Conservation (phyloP, 2,113 vertebrate genomes). For the Xiphophorus couchianus region DNA sequence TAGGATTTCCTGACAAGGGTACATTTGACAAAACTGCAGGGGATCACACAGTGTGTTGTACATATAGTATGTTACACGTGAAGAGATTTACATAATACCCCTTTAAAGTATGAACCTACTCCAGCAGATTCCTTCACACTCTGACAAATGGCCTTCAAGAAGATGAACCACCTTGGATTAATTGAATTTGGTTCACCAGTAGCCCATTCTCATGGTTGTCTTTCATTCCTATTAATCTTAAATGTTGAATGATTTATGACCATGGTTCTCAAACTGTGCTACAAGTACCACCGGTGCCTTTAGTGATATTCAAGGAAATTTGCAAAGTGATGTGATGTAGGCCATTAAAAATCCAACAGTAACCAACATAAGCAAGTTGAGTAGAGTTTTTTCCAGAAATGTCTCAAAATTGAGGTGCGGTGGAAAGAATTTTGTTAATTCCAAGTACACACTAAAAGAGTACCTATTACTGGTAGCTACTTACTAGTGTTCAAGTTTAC, state of each 20-base stretch:
- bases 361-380: not conserved
- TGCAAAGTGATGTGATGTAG: not conserved
- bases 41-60: constrained; percentile 34
- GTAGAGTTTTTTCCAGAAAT: no score
- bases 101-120: constrained; percentile 13
- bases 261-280: not conserved
- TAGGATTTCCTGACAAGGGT: constrained; percentile 12
- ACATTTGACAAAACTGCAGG: constrained; percentile 21
- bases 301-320: not conserved
- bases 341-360: not conserved
- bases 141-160: constrained; percentile 35
- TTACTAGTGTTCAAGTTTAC: not conserved
- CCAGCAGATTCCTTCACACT: constrained; percentile 43
- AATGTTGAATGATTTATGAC: constrained; percentile 27
- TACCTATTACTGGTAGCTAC: no score
- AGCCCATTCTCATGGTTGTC: constrained; percentile 33
- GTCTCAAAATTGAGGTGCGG: not conserved
- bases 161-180: not conserved
- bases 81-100: constrained; percentile 19
- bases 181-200: not conserved
- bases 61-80: constrained; percentile 13
- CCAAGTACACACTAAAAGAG: not conserved
- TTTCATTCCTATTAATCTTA: constrained; percentile 39
- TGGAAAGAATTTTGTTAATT: not conserved
- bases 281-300: not conserved